phyloP scores from a whole-genome alignment of 2,888 invertebrate genomes.

The Lymantria monacha region DNA sequence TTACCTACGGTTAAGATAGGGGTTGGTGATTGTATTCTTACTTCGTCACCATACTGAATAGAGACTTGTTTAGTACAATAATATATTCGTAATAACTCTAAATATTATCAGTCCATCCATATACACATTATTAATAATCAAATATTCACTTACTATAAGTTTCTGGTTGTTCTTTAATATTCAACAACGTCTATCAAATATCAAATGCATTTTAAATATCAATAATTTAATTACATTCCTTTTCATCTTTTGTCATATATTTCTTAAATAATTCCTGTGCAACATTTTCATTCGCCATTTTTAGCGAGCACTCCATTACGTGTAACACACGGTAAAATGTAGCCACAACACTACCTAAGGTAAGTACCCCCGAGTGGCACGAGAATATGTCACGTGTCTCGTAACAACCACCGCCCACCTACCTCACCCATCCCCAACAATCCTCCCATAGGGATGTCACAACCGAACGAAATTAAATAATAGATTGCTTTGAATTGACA shows the following conservation, averaged over 20 bases:
- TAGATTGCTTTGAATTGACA: slow-evolving; percentile 55
- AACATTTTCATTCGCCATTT: slow-evolving; percentile 42
- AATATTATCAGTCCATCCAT: too few relatives aligned
- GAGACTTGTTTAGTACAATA: too few relatives aligned
- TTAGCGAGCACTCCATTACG: slow-evolving; percentile 58
- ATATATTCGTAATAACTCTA: too few relatives aligned
- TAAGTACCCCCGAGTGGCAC: slow-evolving; percentile 63
- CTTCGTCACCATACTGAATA: too few relatives aligned
- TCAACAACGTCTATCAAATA: too few relatives aligned
- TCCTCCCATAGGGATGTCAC: slow-evolving; percentile 42
- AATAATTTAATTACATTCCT: not conserved
- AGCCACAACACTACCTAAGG: slow-evolving; percentile 54
- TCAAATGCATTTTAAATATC: too few relatives aligned
- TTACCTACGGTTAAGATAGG: too few relatives aligned
- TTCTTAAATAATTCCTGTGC: slow-evolving; percentile 29
- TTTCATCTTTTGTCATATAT: slow-evolving; percentile 6
- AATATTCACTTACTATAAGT: too few relatives aligned
- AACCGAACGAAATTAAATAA: slow-evolving; percentile 58
- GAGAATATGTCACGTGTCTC: slow-evolving; percentile 73
- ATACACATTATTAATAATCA: too few relatives aligned
- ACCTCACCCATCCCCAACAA: slow-evolving; percentile 6
- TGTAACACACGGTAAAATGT: slow-evolving; percentile 54
- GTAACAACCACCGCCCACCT: slow-evolving; percentile 36
- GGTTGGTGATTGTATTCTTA: too few relatives aligned
- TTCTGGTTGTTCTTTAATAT: too few relatives aligned